Percentiles rank a stretch among this genome's conserved stretches.
phyloP scores from a whole-genome alignment of 2,888 invertebrate genomes.

The Loripinus fragilis region DNA sequence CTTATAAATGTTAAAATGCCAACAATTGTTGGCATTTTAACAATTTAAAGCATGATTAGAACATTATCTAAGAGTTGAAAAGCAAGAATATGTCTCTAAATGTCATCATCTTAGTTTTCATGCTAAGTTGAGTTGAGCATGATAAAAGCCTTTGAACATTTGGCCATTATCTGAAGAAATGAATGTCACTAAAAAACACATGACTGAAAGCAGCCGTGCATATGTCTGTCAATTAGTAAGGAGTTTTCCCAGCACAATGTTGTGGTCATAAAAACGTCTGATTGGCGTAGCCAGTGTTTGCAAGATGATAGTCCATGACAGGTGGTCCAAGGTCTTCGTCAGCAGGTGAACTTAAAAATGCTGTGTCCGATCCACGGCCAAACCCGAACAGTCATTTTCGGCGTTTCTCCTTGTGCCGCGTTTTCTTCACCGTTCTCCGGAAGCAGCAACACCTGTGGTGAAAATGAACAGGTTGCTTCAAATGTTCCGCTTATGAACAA shows the following conservation, averaged over 20 bases:
- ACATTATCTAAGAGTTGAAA: no score
- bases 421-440: slow-evolving; percentile 69
- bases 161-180: no score
- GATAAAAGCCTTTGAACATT: no score
- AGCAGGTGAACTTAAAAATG: slow-evolving; percentile 60
- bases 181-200: no score
- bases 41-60: no score
- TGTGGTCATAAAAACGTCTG: slow-evolving; percentile 48
- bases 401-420: slow-evolving; percentile 73
- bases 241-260: not conserved
- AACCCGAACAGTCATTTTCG: slow-evolving; percentile 77
- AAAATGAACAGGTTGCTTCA: slow-evolving; percentile 7
- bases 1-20: no score
- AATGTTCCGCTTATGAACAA: not conserved
- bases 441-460: slow-evolving; percentile 78
- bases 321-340: slow-evolving; percentile 49
- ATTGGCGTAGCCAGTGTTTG: slow-evolving; percentile 43
- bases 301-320: slow-evolving; percentile 14
- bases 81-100: no score
- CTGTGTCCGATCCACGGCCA: slow-evolving; percentile 74
- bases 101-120: no score
- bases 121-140: no score
- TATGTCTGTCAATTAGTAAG: no score
- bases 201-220: no score
- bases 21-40: no score